Evolutionary conservation across 92 coral and sea anemone genomes (phyloP).

Genomic region (Bergia sp.): DNA sequence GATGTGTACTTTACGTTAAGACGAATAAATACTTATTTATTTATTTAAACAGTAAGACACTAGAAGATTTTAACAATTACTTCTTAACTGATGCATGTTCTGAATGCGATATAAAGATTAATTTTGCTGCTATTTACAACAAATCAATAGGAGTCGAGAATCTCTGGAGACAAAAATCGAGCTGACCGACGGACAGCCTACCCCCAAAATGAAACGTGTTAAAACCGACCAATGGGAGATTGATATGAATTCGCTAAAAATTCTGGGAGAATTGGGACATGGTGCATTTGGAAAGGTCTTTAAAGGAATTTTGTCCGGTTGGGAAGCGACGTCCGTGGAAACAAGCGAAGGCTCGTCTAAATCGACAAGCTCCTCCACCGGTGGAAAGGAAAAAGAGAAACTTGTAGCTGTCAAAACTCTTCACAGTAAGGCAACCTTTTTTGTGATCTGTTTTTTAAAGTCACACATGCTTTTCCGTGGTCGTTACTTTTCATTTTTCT

Average conservation of each 20-base stretch:
- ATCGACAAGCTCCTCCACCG: neutral
- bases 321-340: neutral
- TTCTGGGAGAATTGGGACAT: constrained; percentile 48
- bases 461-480: neutral
- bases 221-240: constrained; percentile 28
- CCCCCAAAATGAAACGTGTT: neutral
- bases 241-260: constrained; percentile 29
- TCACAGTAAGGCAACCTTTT: constrained; percentile 12
- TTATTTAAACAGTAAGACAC: no score
- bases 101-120: neutral
- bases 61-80: no score
- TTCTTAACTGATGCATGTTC: neutral
- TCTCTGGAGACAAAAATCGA: constrained; percentile 1
- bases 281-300: constrained; percentile 58
- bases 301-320: constrained; percentile 47
- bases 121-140: neutral
- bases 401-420: constrained; percentile 42
- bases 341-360: constrained; percentile 5
- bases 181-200: neutral
- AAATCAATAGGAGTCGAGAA: neutral
- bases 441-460: neutral
- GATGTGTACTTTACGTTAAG: no score
- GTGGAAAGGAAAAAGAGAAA: constrained; percentile 2
- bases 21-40: no score
- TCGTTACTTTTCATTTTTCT: no score